These are phyloP conservation scores for Stenolophus ochropezus DNA, from an alignment of 2,888 invertebrate species.

Conservation along the genomic window DNA sequence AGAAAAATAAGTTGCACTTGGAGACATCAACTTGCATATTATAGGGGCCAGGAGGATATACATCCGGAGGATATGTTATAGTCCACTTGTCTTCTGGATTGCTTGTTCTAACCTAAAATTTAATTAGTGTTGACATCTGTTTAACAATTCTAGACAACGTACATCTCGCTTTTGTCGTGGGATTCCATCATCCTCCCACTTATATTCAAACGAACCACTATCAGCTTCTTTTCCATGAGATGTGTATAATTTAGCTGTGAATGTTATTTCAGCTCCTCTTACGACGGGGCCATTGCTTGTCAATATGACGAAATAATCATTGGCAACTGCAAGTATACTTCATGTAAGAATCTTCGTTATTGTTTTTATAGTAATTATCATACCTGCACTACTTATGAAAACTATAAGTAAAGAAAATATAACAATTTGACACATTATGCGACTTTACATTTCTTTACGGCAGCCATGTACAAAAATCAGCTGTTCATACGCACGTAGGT, in stretches of 20 bases:
- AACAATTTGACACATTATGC: conserved; percentile 57
- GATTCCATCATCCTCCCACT: conserved; percentile 79
- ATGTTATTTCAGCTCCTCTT: conserved; percentile 82
- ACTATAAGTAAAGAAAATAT: conserved; percentile 46
- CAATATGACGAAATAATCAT: conserved; percentile 74
- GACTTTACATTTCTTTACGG: conserved; percentile 40
- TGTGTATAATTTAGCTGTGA: conserved; percentile 78
- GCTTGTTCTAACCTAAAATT: conserved; percentile 36
- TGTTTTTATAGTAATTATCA: background rate
- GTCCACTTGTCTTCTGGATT: conserved; percentile 78
- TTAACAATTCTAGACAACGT: conserved; percentile 61
- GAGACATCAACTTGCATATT: conserved; percentile 76
- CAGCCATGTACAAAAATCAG: conserved; percentile 56
- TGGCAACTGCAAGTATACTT: conserved; percentile 62
- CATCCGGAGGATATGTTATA: conserved; percentile 75
- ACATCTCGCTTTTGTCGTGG: conserved; percentile 75
- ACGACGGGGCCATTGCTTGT: conserved; percentile 82
- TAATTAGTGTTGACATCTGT: conserved; percentile 12
- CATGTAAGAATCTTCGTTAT: background rate
- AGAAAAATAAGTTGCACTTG: conserved; percentile 70
- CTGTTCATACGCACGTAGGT: conserved; percentile 43
- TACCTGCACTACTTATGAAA: conserved; percentile 24
- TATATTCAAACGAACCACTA: conserved; percentile 73
- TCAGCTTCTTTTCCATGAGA: conserved; percentile 69
- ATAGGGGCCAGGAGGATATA: conserved; percentile 78